Percentiles rank a stretch among this genome's conserved stretches.
phyloP scores from a whole-genome alignment of 2,888 invertebrate species.

The Lepidocyrtoides sp. region DNA sequence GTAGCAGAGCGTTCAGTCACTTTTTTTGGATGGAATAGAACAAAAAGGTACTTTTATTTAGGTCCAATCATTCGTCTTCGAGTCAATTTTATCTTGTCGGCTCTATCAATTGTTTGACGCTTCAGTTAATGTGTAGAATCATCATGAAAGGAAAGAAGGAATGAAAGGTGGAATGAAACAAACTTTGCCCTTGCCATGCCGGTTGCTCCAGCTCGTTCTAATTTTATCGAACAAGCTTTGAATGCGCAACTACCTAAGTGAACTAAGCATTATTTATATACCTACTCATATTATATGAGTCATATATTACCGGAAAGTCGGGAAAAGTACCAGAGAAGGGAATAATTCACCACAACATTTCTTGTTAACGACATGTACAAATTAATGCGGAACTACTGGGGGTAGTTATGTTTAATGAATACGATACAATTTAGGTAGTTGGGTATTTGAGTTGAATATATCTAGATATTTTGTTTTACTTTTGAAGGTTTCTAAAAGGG shows the following conservation, averaged over 20 bases:
- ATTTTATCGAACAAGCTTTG: too few species aligned
- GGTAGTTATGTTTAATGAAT: background rate
- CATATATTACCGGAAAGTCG: background rate
- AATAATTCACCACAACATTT: background rate
- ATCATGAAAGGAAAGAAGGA: too few species aligned
- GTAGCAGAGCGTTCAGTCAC: background rate
- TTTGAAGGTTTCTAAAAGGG: too few species aligned
- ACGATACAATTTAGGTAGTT: too few species aligned
- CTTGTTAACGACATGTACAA: background rate
- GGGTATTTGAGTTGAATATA: too few species aligned
- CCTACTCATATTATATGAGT: background rate
- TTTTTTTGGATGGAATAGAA: background rate
- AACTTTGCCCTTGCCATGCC: too few species aligned
- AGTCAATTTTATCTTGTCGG: background rate
- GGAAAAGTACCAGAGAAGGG: conserved; percentile 18
- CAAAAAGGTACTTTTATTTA: background rate
- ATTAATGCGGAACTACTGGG: background rate
- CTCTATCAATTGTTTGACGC: background rate
- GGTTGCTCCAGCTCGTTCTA: too few species aligned
- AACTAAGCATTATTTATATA: background rate
- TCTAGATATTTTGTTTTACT: too few species aligned
- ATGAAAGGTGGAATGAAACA: too few species aligned
- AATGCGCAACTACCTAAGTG: too few species aligned
- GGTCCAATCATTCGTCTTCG: background rate
- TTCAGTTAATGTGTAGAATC: too few species aligned